These are phyloP conservation scores for Stenoptilia bipunctidactyla DNA, from an alignment of 2,888 invertebrate species.

Conservation along the genomic window DNA sequence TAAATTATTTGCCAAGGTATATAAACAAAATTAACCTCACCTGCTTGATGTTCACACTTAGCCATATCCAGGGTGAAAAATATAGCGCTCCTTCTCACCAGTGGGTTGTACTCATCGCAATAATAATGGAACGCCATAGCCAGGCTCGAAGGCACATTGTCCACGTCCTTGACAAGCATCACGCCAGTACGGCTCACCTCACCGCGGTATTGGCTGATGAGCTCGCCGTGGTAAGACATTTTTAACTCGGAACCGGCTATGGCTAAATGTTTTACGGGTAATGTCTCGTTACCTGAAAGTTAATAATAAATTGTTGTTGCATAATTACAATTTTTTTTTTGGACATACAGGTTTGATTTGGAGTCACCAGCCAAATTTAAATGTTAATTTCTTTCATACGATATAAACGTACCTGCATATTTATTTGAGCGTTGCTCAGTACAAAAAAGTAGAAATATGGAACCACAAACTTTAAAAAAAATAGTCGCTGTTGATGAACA, in stretches of 20 bases:
- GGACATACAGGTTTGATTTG: too few species aligned
- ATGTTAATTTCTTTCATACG: too few species aligned
- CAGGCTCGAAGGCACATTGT: constrained; percentile 39
- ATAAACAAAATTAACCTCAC: constrained; percentile 21
- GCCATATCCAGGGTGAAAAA: constrained; percentile 54
- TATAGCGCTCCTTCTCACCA: constrained; percentile 52
- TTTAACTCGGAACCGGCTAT: constrained; percentile 32
- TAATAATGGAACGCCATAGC: constrained; percentile 66
- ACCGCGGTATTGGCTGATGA: constrained; percentile 35
- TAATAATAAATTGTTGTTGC: too few species aligned
- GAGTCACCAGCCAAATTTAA: too few species aligned
- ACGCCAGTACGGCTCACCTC: constrained; percentile 41
- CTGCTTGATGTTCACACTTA: constrained; percentile 29
- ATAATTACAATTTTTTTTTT: too few species aligned
- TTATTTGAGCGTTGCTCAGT: too few species aligned
- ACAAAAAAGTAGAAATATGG: too few species aligned
- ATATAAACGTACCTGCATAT: too few species aligned
- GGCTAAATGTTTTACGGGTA: constrained; percentile 28
- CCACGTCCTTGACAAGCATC: constrained; percentile 47
- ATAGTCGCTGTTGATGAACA: too few species aligned
- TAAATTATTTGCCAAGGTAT: too few species aligned
- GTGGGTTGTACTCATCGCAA: constrained; percentile 59
- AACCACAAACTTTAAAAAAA: too few species aligned
- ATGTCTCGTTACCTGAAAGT: constrained; percentile 39
- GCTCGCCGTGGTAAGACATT: constrained; percentile 37